phyloP scores from a whole-genome alignment of 2,113 vertebrate species.

The Pedionomus torquatus region DNA sequence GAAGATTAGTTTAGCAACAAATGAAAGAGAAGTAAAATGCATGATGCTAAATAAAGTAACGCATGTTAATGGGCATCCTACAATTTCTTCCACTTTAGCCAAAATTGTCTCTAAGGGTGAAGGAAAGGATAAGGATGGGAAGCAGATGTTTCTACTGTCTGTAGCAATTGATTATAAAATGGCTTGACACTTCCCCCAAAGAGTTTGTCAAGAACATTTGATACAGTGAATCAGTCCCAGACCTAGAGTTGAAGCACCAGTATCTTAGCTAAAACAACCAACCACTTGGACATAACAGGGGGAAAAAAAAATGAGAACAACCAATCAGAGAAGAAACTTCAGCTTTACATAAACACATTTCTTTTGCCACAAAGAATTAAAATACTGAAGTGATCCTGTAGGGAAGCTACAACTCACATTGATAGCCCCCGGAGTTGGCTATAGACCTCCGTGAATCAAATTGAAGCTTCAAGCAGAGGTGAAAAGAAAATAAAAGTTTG shows the following conservation, averaged over 20 bases:
- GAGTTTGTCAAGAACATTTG: not conserved
- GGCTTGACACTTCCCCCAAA: not conserved
- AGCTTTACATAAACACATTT: not conserved
- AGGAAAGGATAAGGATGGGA: conserved; percentile 12
- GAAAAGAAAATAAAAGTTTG: not conserved
- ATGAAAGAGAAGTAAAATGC: conserved; percentile 27
- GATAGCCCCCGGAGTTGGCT: not conserved
- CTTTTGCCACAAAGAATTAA: not conserved
- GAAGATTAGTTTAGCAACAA: conserved; percentile 48
- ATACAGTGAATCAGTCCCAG: not conserved
- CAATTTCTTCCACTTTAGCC: conserved; percentile 42
- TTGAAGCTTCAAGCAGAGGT: not conserved
- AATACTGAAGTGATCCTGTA: not conserved
- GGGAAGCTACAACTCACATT: not conserved
- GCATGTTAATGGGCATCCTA: conserved; percentile 16
- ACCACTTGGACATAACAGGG: fast-evolving
- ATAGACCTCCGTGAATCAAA: not conserved
- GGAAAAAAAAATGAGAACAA: not conserved
- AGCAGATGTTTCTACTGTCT: conserved; percentile 29
- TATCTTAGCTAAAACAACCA: not conserved
- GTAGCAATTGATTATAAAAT: conserved; percentile 13
- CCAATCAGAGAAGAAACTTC: not conserved
- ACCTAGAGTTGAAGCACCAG: not conserved
- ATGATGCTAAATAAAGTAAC: conserved; percentile 36
- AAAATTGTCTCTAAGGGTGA: not conserved